Conservation (phyloP, 1,140 invertebrate genomes). For the Drosophila pseudoananassae region DNA sequence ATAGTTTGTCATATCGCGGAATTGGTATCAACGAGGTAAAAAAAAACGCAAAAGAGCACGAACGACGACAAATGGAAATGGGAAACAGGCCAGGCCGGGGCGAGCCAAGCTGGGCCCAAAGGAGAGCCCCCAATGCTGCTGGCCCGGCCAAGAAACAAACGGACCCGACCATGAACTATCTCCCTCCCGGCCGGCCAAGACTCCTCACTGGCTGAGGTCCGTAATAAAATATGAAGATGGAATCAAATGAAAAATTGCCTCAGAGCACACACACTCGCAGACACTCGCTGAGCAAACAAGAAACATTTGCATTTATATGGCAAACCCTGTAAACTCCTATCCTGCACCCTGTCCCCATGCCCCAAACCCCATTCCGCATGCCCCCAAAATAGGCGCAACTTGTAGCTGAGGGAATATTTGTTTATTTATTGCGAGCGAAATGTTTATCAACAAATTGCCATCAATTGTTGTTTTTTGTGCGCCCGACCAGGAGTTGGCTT, state of each 20-base stretch:
- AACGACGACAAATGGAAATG: slow-evolving; percentile 71
- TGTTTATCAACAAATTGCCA: slow-evolving; percentile 84
- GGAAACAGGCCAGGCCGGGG: slow-evolving; percentile 32
- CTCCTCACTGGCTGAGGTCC: slow-evolving; percentile 40
- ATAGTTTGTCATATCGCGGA: slow-evolving; percentile 81
- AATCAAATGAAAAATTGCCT: slow-evolving; percentile 84
- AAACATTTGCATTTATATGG: slow-evolving; percentile 80
- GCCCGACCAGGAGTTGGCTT: slow-evolving; percentile 24
- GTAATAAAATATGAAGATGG: slow-evolving; percentile 83
- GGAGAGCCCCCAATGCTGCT: slow-evolving; percentile 28
- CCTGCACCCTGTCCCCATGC: not conserved
- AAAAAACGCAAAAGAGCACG: slow-evolving; percentile 25
- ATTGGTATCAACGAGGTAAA: slow-evolving; percentile 71
- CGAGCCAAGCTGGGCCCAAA: slow-evolving; percentile 14
- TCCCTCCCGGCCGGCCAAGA: slow-evolving; percentile 13
- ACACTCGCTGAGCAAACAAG: slow-evolving; percentile 63
- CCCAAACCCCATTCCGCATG: slow-evolving; percentile 12
- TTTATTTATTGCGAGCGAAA: slow-evolving; percentile 83
- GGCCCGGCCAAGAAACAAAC: slow-evolving; percentile 12
- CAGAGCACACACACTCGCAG: slow-evolving; percentile 62
- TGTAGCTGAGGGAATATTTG: slow-evolving; percentile 72
- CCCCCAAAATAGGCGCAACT: slow-evolving; percentile 58
- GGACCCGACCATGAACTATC: slow-evolving; percentile 36
- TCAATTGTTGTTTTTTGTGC: slow-evolving; percentile 66
- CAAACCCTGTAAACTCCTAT: slow-evolving; percentile 30